Evolutionary conservation across 1,140 invertebrate genomes (phyloP).

Genomic region (Drosophila nigrodunni): DNA sequence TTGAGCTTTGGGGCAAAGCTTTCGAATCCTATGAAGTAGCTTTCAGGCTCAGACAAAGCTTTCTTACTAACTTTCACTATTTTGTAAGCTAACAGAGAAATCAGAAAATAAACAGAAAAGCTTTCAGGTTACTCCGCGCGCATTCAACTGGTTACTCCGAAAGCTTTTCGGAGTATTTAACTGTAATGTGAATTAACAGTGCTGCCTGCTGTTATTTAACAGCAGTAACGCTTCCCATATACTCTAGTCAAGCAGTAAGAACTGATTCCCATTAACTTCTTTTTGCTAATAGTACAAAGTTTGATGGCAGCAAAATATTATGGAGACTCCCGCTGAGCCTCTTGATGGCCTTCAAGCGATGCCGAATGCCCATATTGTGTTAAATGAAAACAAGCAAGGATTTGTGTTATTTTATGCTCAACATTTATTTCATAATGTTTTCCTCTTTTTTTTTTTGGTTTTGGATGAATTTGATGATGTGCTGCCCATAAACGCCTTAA

Average conservation of each 20-base stretch:
- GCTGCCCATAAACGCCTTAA: constrained; percentile 22
- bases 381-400: constrained; percentile 52
- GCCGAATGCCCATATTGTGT: not conserved
- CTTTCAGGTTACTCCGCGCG: no score
- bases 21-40: no score
- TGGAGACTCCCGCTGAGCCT: not conserved
- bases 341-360: not conserved
- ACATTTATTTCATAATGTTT: constrained; percentile 74
- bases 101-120: no score
- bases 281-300: constrained; percentile 25
- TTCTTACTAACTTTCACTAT: no score
- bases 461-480: constrained; percentile 41
- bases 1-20: not conserved
- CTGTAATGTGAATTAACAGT: constrained; percentile 13
- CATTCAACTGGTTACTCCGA: not conserved
- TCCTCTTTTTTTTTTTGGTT: not conserved
- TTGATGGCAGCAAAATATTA: constrained; percentile 5
- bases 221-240: not conserved
- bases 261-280: constrained; percentile 3
- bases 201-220: not conserved
- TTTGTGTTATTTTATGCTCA: constrained; percentile 58
- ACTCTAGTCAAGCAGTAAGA: not conserved
- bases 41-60: no score
- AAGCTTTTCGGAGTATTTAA: constrained; percentile 22
- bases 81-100: no score